These are phyloP conservation scores for Doryteuthis pealeii DNA, from an alignment of 1,140 invertebrate genomes.

Conservation along the genomic window DNA sequence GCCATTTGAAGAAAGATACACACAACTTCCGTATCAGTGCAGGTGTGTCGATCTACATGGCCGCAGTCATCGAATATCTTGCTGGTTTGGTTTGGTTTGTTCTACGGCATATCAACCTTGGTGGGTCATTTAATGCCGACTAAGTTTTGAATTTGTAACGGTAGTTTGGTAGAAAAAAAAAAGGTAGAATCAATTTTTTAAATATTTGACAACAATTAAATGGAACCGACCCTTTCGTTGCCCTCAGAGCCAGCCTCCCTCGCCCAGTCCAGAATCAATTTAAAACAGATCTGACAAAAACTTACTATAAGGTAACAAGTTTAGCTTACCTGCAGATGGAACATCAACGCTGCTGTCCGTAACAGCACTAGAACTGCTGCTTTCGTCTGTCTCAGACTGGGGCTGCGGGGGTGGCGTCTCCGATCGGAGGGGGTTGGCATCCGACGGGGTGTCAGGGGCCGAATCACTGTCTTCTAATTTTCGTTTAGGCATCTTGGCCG, in stretches of 20 bases:
- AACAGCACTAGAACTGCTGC: slow-evolving; percentile 27
- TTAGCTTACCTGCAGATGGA: slow-evolving; percentile 17
- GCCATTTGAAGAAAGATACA: slow-evolving; percentile 62
- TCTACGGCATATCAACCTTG: too few relatives aligned
- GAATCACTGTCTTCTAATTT: slow-evolving; percentile 30
- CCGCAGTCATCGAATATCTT: slow-evolving; percentile 66
- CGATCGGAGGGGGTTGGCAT: slow-evolving; percentile 11
- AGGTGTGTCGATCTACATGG: slow-evolving; percentile 65
- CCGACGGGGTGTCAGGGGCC: neutral
- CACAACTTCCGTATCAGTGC: slow-evolving; percentile 63
- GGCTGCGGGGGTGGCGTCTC: slow-evolving; percentile 25
- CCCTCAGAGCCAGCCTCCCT: too few relatives aligned
- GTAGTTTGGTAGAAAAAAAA: too few relatives aligned
- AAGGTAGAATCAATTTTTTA: too few relatives aligned
- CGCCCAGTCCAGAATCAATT: too few relatives aligned
- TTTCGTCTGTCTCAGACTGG: slow-evolving; percentile 33
- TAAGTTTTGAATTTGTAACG: too few relatives aligned
- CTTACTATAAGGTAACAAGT: too few relatives aligned
- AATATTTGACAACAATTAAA: too few relatives aligned
- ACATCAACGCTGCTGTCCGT: slow-evolving; percentile 34
- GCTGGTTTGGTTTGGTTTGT: slow-evolving; percentile 58
- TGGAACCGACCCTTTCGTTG: too few relatives aligned
- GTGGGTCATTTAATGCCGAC: too few relatives aligned
- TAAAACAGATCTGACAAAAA: too few relatives aligned
- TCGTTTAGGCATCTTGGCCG: slow-evolving; percentile 30